Evolutionary conservation across 2,113 vertebrate species (phyloP).

Genomic region (Mixornis gularis): DNA sequence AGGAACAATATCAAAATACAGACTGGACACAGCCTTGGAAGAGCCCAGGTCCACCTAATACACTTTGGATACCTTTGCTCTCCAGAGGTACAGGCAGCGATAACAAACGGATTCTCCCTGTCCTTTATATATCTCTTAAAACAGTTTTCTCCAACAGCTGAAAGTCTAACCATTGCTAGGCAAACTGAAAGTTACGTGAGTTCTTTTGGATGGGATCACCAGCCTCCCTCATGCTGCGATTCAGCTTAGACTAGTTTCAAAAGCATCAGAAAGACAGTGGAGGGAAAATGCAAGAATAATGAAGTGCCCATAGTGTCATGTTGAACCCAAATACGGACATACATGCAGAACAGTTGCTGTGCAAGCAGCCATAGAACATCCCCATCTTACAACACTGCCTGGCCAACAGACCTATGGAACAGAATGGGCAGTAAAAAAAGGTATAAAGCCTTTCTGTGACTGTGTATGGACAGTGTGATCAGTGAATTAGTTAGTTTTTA

Average conservation of each 20-base stretch:
- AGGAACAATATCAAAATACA: neutral
- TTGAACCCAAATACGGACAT: accelerated
- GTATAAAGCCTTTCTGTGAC: neutral
- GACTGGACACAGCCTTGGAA: neutral
- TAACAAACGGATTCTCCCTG: accelerated
- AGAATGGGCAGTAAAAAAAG: neutral
- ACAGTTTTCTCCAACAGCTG: neutral
- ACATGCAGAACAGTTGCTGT: neutral
- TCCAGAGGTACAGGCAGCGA: neutral
- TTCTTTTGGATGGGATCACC: neutral
- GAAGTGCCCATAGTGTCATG: neutral
- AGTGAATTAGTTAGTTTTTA: neutral
- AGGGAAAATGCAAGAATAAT: neutral
- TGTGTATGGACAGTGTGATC: neutral
- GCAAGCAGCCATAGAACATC: neutral
- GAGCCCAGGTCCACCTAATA: neutral
- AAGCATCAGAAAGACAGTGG: neutral
- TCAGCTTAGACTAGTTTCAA: neutral
- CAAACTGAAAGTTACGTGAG: neutral
- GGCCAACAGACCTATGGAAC: neutral
- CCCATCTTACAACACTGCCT: neutral
- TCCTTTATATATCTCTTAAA: neutral
- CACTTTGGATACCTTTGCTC: neutral
- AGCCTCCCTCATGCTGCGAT: neutral
- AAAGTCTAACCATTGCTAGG: neutral